Percentiles rank a stretch among this genome's conserved stretches.
Evolutionary conservation across 2,888 invertebrate genomes (phyloP).

Genomic region (Cryptocephalus primarius): DNA sequence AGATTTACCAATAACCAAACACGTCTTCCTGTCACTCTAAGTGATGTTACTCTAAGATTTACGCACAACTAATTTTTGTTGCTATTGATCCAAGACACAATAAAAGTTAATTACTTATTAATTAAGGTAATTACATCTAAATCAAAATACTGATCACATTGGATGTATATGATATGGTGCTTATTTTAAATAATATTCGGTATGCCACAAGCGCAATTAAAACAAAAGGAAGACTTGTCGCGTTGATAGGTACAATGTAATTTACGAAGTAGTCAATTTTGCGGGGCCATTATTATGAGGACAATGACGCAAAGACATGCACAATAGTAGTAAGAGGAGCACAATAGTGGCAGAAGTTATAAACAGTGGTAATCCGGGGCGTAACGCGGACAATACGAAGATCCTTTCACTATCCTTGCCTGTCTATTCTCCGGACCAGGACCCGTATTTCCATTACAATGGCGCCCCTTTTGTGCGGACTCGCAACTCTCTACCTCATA

Average conservation of each 20-base stretch:
- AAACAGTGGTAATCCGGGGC: conserved; percentile 17
- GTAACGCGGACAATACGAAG: conserved; percentile 1
- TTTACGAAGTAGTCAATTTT: conserved; percentile 14
- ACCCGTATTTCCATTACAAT: conserved; percentile 29
- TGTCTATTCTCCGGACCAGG: conserved; percentile 17
- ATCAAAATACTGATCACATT: no score
- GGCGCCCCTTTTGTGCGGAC: conserved; percentile 21
- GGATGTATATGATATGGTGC: no score
- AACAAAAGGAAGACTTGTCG: neutral
- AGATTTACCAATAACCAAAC: no score
- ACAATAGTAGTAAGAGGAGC: conserved; percentile 14
- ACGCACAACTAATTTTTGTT: no score
- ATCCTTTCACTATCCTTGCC: conserved; percentile 16
- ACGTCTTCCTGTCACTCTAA: no score
- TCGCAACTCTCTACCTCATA: conserved; percentile 19
- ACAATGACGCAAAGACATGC: conserved; percentile 19
- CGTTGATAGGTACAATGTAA: conserved; percentile 3
- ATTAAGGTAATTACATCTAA: no score
- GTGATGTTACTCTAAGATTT: no score
- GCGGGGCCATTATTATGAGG: conserved; percentile 12
- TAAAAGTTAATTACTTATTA: no score
- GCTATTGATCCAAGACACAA: no score
- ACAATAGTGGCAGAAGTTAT: conserved; percentile 21
- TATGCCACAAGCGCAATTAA: neutral
- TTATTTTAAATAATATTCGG: no score